These are phyloP conservation scores for Spodoptera litura DNA, from an alignment of 1,140 invertebrate genomes.

Conservation along the genomic window DNA sequence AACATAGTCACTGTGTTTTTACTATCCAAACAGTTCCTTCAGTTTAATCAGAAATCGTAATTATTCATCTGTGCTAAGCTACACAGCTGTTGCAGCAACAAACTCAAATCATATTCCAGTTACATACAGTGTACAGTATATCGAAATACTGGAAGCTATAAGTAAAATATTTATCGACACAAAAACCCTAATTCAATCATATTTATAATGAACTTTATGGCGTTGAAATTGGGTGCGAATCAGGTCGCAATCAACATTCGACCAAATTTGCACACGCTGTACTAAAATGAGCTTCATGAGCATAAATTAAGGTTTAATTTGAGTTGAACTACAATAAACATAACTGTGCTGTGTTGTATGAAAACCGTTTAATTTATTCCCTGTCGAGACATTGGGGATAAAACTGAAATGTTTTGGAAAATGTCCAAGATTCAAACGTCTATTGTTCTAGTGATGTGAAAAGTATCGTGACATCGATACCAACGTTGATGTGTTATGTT, in stretches of 20 bases:
- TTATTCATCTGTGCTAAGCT: too few relatives aligned
- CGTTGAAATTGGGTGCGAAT: too few relatives aligned
- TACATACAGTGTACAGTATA: background rate
- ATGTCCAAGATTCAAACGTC: slow-evolving; percentile 46
- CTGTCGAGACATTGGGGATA: slow-evolving; percentile 33
- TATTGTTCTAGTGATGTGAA: slow-evolving; percentile 25
- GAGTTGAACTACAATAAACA: slow-evolving; percentile 8
- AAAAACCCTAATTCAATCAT: too few relatives aligned
- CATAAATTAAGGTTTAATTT: slow-evolving; percentile 11
- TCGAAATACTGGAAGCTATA: background rate
- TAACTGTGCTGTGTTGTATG: slow-evolving; percentile 38
- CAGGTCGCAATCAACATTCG: too few relatives aligned
- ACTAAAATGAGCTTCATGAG: background rate
- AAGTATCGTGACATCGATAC: background rate
- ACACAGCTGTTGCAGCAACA: too few relatives aligned
- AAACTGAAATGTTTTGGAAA: slow-evolving; percentile 49
- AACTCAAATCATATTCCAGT: background rate
- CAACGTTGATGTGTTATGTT: background rate
- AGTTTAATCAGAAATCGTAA: too few relatives aligned
- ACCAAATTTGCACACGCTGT: background rate
- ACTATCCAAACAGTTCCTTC: too few relatives aligned
- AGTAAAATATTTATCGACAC: too few relatives aligned
- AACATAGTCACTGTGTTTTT: too few relatives aligned
- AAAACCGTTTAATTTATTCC: slow-evolving; percentile 49
- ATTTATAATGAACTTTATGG: too few relatives aligned